Percentiles rank a stretch among this genome's conserved stretches.
Conservation (phyloP, 2,888 invertebrate species). For the Willowsia nigromaculata region DNA sequence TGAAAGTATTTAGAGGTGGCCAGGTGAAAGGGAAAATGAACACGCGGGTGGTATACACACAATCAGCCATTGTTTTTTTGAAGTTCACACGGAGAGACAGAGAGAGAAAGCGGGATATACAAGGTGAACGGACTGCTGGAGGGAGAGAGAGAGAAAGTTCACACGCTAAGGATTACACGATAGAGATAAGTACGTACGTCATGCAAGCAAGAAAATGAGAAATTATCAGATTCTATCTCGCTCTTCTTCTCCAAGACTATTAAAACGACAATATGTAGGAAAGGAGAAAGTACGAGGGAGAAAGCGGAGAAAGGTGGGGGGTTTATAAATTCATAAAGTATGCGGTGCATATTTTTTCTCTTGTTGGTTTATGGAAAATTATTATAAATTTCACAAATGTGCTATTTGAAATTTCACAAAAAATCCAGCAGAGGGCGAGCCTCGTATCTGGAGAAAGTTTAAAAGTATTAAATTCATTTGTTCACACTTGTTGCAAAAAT, state of each 20-base stretch:
- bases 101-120: not conserved
- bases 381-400: too few relatives aligned
- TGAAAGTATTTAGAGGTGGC: not conserved
- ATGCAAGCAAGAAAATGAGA: constrained; percentile 66
- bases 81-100: not conserved
- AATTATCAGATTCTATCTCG: constrained; percentile 60
- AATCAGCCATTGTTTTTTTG: constrained; percentile 12
- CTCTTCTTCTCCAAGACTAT: not conserved
- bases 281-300: not conserved
- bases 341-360: too few relatives aligned
- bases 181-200: constrained; percentile 29
- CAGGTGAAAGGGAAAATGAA: constrained; percentile 31
- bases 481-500: too few relatives aligned
- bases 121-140: constrained; percentile 6
- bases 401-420: too few relatives aligned
- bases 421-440: too few relatives aligned
- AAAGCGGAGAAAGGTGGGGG: not conserved
- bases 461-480: too few relatives aligned
- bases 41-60: not conserved
- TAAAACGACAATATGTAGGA: not conserved
- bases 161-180: constrained; percentile 14
- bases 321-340: too few relatives aligned
- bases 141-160: constrained; percentile 4
- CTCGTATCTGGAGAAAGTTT: too few relatives aligned
- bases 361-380: too few relatives aligned